Percentiles rank a stretch among this genome's conserved stretches.
Conservation (phyloP, 2,797 vertebrate species). For the Margarornis squamiger region DNA sequence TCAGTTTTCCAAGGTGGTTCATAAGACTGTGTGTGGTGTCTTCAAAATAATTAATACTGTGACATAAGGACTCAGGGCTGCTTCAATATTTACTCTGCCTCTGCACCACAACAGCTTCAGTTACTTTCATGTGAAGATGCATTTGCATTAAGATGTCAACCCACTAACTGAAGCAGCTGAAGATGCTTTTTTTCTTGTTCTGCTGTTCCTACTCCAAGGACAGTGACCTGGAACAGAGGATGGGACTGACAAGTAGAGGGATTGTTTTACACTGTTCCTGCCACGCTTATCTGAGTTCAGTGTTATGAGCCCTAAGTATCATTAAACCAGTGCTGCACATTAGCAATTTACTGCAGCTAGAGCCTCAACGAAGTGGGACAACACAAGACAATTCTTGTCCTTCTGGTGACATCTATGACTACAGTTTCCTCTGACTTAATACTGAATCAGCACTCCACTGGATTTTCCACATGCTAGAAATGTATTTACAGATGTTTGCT, state of each 20-base stretch:
- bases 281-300: background rate
- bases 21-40: background rate
- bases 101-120: background rate
- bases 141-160: background rate
- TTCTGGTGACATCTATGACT: background rate
- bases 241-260: background rate
- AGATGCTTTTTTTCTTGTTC: background rate
- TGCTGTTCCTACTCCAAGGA: background rate
- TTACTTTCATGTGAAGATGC: background rate
- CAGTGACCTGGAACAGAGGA: background rate
- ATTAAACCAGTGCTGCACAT: background rate
- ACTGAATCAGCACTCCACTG: background rate
- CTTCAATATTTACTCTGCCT: background rate
- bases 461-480: background rate
- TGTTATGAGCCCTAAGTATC: background rate
- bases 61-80: background rate
- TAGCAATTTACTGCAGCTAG: background rate
- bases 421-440: background rate
- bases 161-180: background rate
- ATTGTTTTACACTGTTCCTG: background rate
- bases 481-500: slow-evolving; percentile 7
- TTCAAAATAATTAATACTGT: background rate
- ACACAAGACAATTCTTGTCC: background rate
- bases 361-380: background rate
- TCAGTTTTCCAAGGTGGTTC: background rate